Percentiles rank a stretch among this genome's conserved stretches.
These are phyloP conservation scores for Glyphotaelius pellucidus DNA, from an alignment of 2,888 invertebrate species.

Conservation along the genomic window DNA sequence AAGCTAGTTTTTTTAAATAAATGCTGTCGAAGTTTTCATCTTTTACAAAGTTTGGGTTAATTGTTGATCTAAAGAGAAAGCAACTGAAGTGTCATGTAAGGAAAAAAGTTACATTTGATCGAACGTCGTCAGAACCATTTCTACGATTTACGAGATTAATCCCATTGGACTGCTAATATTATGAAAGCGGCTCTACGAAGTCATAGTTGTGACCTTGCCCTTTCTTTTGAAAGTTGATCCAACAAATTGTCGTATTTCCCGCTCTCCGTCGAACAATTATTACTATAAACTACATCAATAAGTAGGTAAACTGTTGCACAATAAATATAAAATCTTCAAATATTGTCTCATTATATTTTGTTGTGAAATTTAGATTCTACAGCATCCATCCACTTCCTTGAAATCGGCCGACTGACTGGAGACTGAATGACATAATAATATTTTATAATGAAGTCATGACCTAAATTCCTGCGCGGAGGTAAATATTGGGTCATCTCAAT, in stretches of 20 bases:
- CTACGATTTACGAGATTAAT: background rate
- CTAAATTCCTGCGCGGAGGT: background rate
- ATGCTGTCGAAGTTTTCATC: no score
- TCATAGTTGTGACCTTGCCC: background rate
- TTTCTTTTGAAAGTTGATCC: no score
- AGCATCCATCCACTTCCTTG: background rate
- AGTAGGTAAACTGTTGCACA: background rate
- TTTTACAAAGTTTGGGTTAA: no score
- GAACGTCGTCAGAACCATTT: background rate
- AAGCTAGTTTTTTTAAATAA: no score
- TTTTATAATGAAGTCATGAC: background rate
- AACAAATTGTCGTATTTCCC: background rate
- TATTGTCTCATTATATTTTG: background rate
- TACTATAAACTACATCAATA: no score
- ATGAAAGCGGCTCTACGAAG: background rate
- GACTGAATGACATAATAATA: background rate
- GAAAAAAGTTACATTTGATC: no score
- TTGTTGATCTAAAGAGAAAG: no score
- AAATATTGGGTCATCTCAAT: background rate
- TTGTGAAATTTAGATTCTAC: background rate
- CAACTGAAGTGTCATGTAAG: no score
- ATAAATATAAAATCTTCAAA: no score
- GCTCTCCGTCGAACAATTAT: background rate
- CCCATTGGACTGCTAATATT: background rate
- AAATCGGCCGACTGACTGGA: background rate